These are phyloP conservation scores for Nebria ingens DNA, from an alignment of 1,140 invertebrate genomes.

Conservation along the genomic window DNA sequence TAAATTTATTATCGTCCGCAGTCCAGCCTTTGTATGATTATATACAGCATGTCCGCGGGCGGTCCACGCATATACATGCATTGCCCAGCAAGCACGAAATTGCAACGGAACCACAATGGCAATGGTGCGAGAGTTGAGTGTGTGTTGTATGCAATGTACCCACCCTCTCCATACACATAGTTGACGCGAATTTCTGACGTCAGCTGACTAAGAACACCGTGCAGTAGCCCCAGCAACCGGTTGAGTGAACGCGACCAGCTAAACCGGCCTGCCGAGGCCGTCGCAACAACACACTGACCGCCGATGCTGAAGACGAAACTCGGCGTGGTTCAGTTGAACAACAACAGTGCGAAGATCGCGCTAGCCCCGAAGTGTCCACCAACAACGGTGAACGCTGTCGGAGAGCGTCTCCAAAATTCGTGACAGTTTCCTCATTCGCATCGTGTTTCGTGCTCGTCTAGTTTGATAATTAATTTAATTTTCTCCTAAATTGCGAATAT, in stretches of 20 bases:
- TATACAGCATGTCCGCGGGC: too few species aligned
- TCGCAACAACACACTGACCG: background rate
- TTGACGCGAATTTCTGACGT: background rate
- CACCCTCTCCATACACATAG: background rate
- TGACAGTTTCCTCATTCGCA: too few species aligned
- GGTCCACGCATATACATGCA: too few species aligned
- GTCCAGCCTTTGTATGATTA: too few species aligned
- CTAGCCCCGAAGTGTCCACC: background rate
- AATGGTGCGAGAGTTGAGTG: background rate
- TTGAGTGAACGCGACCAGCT: conserved; percentile 3
- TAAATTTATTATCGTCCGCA: too few species aligned
- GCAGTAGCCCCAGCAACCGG: background rate
- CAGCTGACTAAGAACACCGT: background rate
- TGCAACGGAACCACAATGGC: background rate
- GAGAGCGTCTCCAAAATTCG: too few species aligned
- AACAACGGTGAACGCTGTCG: background rate
- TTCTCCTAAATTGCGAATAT: too few species aligned
- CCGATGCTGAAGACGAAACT: too few species aligned
- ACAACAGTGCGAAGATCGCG: background rate
- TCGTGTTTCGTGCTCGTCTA: too few species aligned
- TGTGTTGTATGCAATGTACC: background rate
- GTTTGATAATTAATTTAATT: too few species aligned
- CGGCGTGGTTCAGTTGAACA: too few species aligned
- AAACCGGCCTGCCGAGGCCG: background rate
- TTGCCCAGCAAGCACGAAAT: too few species aligned